phyloP scores from a whole-genome alignment of 1,140 invertebrate species.

The Calephelis nemesis region DNA sequence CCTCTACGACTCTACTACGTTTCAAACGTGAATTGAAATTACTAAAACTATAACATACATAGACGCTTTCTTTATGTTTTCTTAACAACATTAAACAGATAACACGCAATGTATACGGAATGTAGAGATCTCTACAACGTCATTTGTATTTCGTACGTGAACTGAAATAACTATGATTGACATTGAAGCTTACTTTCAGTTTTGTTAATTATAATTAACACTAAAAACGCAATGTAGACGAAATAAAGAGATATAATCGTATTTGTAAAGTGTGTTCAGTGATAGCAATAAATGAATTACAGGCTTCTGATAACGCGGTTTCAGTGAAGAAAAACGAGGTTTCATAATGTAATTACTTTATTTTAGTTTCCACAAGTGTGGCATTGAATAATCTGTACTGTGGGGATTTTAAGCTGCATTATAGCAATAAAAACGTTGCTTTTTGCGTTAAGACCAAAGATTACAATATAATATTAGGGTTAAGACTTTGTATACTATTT shows the following conservation, averaged over 20 bases:
- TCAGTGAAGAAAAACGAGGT: background rate
- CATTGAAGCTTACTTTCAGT: slow-evolving; percentile 27
- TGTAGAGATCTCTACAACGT: slow-evolving; percentile 12
- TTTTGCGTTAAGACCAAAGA: too few species aligned
- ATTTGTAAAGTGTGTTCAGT: background rate
- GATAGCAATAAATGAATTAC: slow-evolving; percentile 7
- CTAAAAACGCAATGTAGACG: background rate
- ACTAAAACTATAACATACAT: background rate
- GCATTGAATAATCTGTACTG: too few species aligned
- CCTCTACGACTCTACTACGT: slow-evolving; percentile 15
- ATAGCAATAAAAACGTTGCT: too few species aligned
- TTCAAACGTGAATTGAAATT: background rate
- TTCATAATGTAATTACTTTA: background rate
- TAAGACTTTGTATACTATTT: too few species aligned
- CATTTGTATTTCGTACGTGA: background rate
- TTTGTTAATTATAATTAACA: background rate
- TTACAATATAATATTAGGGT: too few species aligned
- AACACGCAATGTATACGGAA: background rate
- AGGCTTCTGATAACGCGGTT: background rate
- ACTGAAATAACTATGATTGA: background rate
- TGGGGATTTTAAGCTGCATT: too few species aligned
- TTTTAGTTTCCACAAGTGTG: too few species aligned
- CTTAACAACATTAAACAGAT: background rate
- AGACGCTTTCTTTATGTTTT: slow-evolving; percentile 29
- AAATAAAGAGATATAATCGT: background rate